Evolutionary conservation across 2,797 vertebrate genomes (phyloP), one percentile per base, ranked within the genome.

Genomic region (Lutjanus campechanus): DNA sequence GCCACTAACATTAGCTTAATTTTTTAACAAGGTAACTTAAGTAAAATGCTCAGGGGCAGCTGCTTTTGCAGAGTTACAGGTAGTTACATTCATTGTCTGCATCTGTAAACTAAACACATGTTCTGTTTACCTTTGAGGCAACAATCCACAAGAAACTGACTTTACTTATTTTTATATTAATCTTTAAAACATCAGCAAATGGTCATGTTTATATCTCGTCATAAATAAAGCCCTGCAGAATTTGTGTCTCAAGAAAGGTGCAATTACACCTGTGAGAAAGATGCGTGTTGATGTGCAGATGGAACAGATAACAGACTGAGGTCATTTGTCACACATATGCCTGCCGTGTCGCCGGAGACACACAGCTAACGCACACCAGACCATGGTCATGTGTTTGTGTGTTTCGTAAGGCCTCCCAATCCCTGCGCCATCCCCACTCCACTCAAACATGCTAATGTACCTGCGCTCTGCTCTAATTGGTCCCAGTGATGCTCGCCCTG

Each of bases 361-460:
- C 53, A 62, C 56, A 54, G 8, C 73, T 11, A 76, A 79, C 76
- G 51, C 88, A 76, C 69, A 64, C 62, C 83, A 74, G 81, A 58
- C 77, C 50, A 54, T 1, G 76, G 83, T 90, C 86, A 79, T 85
- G 76, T 77, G 79, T 83, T 88, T 65, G 58, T 85, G 88, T 69
- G 88, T 73, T 89, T 90, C 62, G 5, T 76, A 54, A 84, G 84
- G 86, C 80, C 86, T 49, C 66, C 70, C 71, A 76, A 91, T 88
- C 84, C 89, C 81, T 70, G 76, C n/a, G 41, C 79, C 86, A 78
- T 53, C 77, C 29, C 69, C 56, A 6, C 88, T 88, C 90, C 93
- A 94, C 93, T 94, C 93, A 93, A 93, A 95, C 92, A 95, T 95
- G 94, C 89, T 92, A 94, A 95, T 93, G 81, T 93, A 93, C 95